Percentiles rank a stretch among this genome's conserved stretches.
phyloP scores from a whole-genome alignment of 1,140 invertebrate genomes.

The Drosophila ficusphila region DNA sequence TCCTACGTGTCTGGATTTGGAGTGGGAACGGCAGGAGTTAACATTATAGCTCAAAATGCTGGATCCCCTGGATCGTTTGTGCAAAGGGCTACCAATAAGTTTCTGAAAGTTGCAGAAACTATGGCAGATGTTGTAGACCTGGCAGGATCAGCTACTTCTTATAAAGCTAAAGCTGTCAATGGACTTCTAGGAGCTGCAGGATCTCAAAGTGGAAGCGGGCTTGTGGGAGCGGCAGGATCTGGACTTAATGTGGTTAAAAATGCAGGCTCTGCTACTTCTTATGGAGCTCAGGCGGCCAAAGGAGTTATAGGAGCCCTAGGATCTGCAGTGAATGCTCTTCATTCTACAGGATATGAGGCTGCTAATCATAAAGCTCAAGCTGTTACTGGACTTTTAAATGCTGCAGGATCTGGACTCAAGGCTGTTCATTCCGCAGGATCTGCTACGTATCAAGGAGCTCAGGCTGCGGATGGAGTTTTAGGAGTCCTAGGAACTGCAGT shows the following conservation, averaged over 20 bases:
- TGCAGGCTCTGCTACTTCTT: background rate
- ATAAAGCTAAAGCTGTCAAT: background rate
- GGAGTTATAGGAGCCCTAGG: background rate
- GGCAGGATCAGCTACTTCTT: background rate
- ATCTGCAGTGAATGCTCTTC: background rate
- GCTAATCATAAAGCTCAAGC: background rate
- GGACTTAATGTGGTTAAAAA: background rate
- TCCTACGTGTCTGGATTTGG: conserved; percentile 32
- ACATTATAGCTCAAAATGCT: background rate
- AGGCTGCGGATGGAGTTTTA: background rate
- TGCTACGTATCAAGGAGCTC: background rate
- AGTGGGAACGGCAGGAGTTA: no score
- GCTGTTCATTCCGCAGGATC: background rate
- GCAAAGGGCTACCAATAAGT: conserved; percentile 2
- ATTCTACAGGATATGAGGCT: background rate
- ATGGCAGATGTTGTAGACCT: background rate
- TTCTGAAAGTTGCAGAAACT: conserved; percentile 2
- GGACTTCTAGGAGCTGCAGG: background rate
- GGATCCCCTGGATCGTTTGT: conserved; percentile 4
- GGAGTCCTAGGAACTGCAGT: background rate
- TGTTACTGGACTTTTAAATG: background rate
- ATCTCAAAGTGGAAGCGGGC: no score
- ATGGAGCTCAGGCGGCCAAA: background rate
- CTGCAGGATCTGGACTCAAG: background rate
- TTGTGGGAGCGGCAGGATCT: background rate